phyloP scores from a whole-genome alignment of 2,797 vertebrate genomes.

The Coregonus ussuriensis region DNA sequence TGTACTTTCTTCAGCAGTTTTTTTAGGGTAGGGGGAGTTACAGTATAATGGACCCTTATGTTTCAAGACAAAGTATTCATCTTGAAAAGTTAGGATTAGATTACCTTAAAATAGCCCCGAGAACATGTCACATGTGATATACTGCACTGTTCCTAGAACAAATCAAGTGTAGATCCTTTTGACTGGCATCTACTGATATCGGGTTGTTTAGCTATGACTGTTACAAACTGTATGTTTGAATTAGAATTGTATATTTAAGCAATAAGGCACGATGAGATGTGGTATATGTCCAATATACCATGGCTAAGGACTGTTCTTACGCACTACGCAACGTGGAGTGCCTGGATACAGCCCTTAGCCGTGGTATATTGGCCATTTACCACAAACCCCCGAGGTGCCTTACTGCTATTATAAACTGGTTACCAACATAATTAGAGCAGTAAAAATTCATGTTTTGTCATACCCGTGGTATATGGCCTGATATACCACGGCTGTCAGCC shows the following conservation, averaged over 20 bases:
- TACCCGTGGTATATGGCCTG: too few species aligned
- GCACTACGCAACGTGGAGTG: too few species aligned
- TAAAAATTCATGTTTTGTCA: too few species aligned
- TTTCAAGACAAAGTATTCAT: not conserved
- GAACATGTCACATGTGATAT: not conserved
- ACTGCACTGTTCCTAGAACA: not conserved
- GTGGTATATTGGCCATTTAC: too few species aligned
- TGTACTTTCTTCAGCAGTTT: not conserved
- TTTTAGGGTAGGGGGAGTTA: not conserved
- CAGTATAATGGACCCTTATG: not conserved
- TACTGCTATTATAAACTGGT: too few species aligned
- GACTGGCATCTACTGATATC: not conserved
- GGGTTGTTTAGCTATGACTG: not conserved
- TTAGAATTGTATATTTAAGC: constrained; percentile 12
- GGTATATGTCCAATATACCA: too few species aligned
- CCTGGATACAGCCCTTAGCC: too few species aligned
- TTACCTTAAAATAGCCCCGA: not conserved
- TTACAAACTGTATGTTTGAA: constrained; percentile 6
- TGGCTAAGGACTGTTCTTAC: too few species aligned
- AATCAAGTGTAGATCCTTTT: not conserved
- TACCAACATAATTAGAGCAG: too few species aligned
- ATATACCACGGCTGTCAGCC: too few species aligned
- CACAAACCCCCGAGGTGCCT: too few species aligned
- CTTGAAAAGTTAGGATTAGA: not conserved
- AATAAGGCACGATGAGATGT: too few species aligned